These are phyloP conservation scores for Papilio protenor DNA, from an alignment of 2,888 invertebrate species.

Conservation along the genomic window DNA sequence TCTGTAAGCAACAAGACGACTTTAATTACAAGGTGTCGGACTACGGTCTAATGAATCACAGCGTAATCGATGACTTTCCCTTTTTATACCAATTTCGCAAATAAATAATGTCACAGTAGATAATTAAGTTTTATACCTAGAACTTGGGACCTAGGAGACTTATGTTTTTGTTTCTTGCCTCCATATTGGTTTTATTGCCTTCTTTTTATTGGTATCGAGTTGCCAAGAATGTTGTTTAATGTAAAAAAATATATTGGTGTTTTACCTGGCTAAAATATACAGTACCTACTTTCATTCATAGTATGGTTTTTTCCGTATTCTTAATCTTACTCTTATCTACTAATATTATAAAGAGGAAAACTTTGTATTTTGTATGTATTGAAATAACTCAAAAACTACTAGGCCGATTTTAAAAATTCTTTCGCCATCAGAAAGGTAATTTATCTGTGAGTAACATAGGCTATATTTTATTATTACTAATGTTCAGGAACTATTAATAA, in stretches of 20 bases:
- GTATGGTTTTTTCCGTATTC: no score
- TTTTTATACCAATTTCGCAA: conserved; percentile 3
- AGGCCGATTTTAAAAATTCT: no score
- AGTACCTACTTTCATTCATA: no score
- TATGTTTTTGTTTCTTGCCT: not conserved
- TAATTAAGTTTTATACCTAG: not conserved
- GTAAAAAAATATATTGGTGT: not conserved
- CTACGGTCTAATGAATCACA: conserved; percentile 15
- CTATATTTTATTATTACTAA: no score
- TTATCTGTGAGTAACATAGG: no score
- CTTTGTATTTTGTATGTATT: no score
- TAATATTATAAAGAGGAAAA: no score
- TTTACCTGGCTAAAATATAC: not conserved
- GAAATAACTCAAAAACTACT: no score
- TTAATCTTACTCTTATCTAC: no score
- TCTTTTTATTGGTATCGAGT: not conserved
- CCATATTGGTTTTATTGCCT: not conserved
- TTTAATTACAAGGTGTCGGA: conserved; percentile 5
- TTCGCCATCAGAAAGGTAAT: no score
- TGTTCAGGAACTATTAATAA: no score
- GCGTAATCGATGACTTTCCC: conserved; percentile 11
- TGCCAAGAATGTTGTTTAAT: not conserved
- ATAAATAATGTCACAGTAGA: not conserved
- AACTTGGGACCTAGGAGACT: not conserved
- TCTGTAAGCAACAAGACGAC: not conserved